Evolutionary conservation across 2,113 vertebrate species (phyloP), one percentile per base, ranked within the genome.

Genomic region (Thunnus maccoyii): DNA sequence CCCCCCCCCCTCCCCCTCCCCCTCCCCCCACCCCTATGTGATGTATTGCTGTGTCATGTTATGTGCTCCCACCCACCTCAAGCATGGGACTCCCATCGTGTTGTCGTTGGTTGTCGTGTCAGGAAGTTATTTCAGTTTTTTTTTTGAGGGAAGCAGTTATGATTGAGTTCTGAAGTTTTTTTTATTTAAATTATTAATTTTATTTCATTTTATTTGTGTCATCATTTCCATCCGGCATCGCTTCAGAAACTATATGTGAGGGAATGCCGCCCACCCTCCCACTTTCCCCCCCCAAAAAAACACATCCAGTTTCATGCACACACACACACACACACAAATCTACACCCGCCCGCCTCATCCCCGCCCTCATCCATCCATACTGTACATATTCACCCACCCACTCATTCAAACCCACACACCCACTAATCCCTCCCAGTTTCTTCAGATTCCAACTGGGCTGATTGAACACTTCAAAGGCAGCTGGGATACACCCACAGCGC

Each of bases 21-120:
- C 62, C 14, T 57, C 22, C 47, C 41, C 68, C 86, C 66, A 20
- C 75, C 72, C 63, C 57, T 72, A 30, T 88, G 84, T 92, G 82
- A 90, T 32, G 83, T 90, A 69, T 76, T 84, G 80, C 76, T 6
- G 70, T 90, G 85, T 88, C 77, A 79, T 86, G 87, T 85, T 51
- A 56, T 20, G 51, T 86, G 82, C 79, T 61, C 80, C 84, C 84
- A 75, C 84, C 86, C 86, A 74, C 86, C 87, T 68, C 15, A 72
- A 86, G 92, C 92, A 93, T 91, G 92, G 63, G 87, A 88, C 83
- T 72, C 87, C 82, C 90, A 89, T 87, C 61, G 5, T 80, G 73
- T 79, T 67, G 82, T 86, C 30, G 83, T 85, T 82, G 75, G 47
- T 58, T 20, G 80, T 88, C 52, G 7, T 69, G 74, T 90, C 91